Conservation (phyloP, 2,888 invertebrate species). For the Drosophila falleni region DNA sequence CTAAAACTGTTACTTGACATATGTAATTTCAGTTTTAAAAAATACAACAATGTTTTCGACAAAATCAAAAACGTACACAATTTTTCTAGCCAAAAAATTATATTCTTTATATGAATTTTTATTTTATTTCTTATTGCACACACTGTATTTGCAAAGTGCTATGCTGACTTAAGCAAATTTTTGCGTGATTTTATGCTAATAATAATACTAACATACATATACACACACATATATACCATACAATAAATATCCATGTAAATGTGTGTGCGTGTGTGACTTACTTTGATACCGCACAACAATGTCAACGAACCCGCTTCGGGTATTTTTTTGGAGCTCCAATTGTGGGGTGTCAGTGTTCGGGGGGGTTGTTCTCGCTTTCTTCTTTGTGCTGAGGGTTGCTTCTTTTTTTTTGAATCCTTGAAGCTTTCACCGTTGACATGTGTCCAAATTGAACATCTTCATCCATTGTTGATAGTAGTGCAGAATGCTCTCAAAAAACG, state of each 20-base stretch:
- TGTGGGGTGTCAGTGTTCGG: constrained; percentile 5
- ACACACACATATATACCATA: background rate
- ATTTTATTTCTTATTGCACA: background rate
- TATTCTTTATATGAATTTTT: too few relatives aligned
- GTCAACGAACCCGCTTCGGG: constrained; percentile 61
- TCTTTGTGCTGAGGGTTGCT: constrained; percentile 8
- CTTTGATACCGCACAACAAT: constrained; percentile 27
- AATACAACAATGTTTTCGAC: too few relatives aligned
- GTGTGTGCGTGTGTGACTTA: constrained; percentile 7
- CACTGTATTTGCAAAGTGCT: constrained; percentile 15
- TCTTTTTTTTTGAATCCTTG: constrained; percentile 16
- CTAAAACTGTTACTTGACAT: too few relatives aligned
- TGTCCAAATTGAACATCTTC: constrained; percentile 30
- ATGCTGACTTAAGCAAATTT: constrained; percentile 58
- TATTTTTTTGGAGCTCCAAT: constrained; percentile 30
- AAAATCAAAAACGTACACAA: too few relatives aligned
- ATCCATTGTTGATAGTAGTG: background rate
- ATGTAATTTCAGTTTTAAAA: too few relatives aligned
- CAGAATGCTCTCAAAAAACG: background rate
- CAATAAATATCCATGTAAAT: constrained; percentile 2
- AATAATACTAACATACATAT: constrained; percentile 10
- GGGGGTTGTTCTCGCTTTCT: constrained; percentile 13
- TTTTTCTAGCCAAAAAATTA: too few relatives aligned
- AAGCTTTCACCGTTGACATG: constrained; percentile 33
- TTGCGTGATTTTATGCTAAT: constrained; percentile 38